Conservation (phyloP, 2,888 invertebrate genomes). For the Gymnosoma rotundatum region DNA sequence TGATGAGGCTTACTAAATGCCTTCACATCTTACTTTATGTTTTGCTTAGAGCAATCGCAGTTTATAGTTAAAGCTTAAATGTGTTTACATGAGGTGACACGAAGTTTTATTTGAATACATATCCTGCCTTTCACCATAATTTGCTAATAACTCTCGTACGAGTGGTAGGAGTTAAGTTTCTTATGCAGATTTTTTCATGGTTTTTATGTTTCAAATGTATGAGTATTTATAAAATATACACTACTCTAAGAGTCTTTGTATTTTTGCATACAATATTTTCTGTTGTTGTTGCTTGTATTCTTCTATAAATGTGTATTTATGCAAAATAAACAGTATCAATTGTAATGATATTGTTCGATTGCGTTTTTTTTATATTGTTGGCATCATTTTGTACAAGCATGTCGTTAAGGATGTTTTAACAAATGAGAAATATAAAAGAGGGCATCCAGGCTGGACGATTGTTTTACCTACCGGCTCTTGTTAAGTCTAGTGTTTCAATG, state of each 20-base stretch:
- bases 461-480: slow-evolving; percentile 11
- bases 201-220: slow-evolving; percentile 23
- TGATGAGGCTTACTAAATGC: too few relatives aligned
- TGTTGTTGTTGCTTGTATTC: slow-evolving; percentile 69
- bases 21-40: too few relatives aligned
- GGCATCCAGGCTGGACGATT: slow-evolving; percentile 30
- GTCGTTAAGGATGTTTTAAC: slow-evolving; percentile 77
- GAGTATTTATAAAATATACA: slow-evolving; percentile 66
- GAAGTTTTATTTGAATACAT: too few relatives aligned
- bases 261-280: slow-evolving; percentile 61
- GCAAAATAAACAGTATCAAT: slow-evolving; percentile 81
- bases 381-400: slow-evolving; percentile 73
- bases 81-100: too few relatives aligned
- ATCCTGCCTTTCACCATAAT: not conserved
- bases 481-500: slow-evolving; percentile 41
- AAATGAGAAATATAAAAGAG: slow-evolving; percentile 67
- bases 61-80: too few relatives aligned
- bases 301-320: slow-evolving; percentile 78
- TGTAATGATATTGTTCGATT: slow-evolving; percentile 79
- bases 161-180: slow-evolving; percentile 59
- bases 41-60: too few relatives aligned
- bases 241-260: slow-evolving; percentile 64
- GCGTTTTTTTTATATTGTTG: not conserved
- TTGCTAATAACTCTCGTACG: slow-evolving; percentile 12
- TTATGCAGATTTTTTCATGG: slow-evolving; percentile 39